Conservation (phyloP, 2,113 vertebrate genomes). For the Catharus fuscescens region DNA sequence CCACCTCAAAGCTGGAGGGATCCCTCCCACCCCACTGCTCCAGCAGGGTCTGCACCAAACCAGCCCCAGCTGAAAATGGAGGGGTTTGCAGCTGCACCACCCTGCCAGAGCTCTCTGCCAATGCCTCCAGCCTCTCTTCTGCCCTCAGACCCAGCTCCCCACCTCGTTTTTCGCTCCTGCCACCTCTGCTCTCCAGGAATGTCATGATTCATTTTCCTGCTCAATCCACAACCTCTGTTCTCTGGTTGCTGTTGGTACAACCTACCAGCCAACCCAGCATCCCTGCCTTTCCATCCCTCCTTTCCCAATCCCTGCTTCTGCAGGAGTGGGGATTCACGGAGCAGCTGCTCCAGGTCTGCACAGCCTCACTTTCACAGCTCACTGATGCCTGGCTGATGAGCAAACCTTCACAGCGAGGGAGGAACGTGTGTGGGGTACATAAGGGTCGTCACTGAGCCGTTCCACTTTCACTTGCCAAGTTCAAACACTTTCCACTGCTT, state of each 20-base stretch:
- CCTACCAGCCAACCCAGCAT: background rate
- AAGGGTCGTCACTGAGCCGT: background rate
- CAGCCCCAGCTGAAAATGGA: fast-evolving
- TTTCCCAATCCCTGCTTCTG: background rate
- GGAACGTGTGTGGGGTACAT: background rate
- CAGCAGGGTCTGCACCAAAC: background rate
- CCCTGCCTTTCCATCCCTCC: background rate
- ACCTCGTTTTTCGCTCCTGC: background rate
- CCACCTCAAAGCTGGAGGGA: background rate
- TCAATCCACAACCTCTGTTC: background rate
- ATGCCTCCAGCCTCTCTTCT: background rate
- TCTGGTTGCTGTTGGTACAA: background rate
- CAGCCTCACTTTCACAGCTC: background rate
- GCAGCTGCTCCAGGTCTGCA: background rate
- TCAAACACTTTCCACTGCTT: background rate
- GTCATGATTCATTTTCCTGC: background rate
- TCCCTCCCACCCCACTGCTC: background rate
- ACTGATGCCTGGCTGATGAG: background rate
- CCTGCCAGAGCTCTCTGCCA: background rate
- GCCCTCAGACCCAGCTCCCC: background rate
- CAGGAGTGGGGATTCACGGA: fast-evolving
- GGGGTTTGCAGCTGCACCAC: background rate
- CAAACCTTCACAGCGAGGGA: background rate
- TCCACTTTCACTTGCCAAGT: background rate
- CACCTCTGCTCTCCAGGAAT: background rate